Evolutionary conservation across 2,888 invertebrate species (phyloP), one percentile per base, ranked within the genome.

Genomic region (Maniola hyperantus): DNA sequence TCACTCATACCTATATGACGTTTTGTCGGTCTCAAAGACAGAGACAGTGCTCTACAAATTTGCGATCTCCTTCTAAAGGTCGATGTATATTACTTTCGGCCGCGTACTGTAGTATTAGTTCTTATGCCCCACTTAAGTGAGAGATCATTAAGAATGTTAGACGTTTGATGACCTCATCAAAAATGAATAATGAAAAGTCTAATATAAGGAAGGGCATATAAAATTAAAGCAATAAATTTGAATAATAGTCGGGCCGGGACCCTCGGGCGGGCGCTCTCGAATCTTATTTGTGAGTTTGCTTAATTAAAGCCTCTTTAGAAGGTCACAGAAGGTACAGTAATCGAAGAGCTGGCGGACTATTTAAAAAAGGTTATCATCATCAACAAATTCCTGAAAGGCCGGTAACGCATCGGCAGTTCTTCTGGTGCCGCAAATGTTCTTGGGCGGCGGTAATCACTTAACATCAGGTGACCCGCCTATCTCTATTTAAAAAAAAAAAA

Each of bases 221-320:
- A 85, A 85, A 86, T 87, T 84, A 82, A 85, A 83, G 83, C 79
- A 77, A 83, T 87, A 85, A 86, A 85, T 87, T 83, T 83, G 77
- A 83, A 83, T 83, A 81, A 82, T 77, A 78, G 77, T 76, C 70
- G 69, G 62, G 68, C 67, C 66, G 70, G 71, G 72, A 64, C 72
- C 69, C 61, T 63, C 65, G 68, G 69, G 66, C 65, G 68, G 69
- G 66, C 70, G 67, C 66, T 63, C 68, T 67, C 69, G 72, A 73
- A 74, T 76, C 74, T 75, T 78, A 78, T 78, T 79, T 78, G 77
- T 73, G 76, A 75, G 72, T 74, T 72, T 74, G 72, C 72, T 75
- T 79, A 79, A 79, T 78, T 78, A 77, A 75, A 76, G 71, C 68
- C 64, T 71, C 69, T 73, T 68, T 67, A 74, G 69, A 71, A 73